A percentile compares a stretch with the other conserved stretches of the same genome.
Evolutionary conservation across 2,113 vertebrate genomes (phyloP).

Genomic region (Lates calcarifer): DNA sequence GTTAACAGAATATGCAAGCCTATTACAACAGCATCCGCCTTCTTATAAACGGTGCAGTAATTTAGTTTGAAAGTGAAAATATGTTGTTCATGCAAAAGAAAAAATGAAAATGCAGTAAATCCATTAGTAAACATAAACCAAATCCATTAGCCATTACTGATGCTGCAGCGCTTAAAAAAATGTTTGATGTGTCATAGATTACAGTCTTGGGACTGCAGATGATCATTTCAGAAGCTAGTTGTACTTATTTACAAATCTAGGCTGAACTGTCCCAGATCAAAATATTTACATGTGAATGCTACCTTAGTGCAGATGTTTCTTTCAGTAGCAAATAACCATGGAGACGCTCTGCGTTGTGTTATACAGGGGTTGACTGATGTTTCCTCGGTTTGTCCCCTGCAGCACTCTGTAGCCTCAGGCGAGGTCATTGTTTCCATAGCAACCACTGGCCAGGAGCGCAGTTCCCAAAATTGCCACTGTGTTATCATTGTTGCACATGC

Average conservation of each 20-base stretch:
- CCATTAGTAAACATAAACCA: conserved; percentile 8
- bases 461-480: conserved; percentile 49
- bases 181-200: conserved; percentile 26
- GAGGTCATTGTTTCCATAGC: conserved; percentile 73
- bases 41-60: background rate
- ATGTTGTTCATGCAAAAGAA: background rate
- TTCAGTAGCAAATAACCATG: conserved; percentile 40
- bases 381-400: conserved; percentile 58
- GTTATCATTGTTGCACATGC: conserved; percentile 35
- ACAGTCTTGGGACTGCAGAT: conserved; percentile 22
- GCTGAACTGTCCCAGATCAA: conserved; percentile 32
- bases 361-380: conserved; percentile 53
- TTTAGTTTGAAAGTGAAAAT: conserved; percentile 19
- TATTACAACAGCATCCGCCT: background rate
- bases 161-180: conserved; percentile 7
- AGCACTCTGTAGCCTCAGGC: conserved; percentile 61
- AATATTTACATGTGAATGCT: conserved; percentile 15
- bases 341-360: conserved; percentile 40
- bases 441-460: conserved; percentile 55
- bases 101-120: background rate
- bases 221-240: conserved; percentile 25
- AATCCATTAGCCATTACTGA: conserved; percentile 4
- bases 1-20: background rate
- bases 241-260: conserved; percentile 18
- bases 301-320: conserved; percentile 24